Conservation (phyloP, 2,888 invertebrate species). For the Erebia aethiops region DNA sequence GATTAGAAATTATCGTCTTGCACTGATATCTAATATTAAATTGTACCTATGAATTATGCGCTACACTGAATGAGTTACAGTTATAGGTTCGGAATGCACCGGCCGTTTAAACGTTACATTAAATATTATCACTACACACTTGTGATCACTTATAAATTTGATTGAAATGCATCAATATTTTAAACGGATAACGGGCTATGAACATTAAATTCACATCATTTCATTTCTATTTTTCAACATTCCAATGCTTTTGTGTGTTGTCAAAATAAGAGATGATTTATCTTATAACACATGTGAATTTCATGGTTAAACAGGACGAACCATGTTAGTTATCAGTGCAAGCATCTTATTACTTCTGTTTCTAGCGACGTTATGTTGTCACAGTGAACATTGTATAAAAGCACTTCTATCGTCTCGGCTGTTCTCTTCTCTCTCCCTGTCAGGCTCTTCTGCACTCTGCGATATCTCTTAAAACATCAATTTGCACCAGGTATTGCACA, state of each 20-base stretch:
- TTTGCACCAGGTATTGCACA: constrained; percentile 66
- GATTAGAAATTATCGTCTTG: constrained; percentile 48
- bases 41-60: constrained; percentile 37
- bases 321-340: constrained; percentile 43
- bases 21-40: constrained; percentile 45
- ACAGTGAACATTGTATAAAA: constrained; percentile 52
- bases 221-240: constrained; percentile 40
- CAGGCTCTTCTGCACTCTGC: constrained; percentile 60
- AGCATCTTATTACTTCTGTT: constrained; percentile 35
- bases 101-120: constrained; percentile 19
- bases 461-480: constrained; percentile 63
- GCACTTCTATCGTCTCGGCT: constrained; percentile 64
- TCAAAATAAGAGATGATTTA: constrained; percentile 21
- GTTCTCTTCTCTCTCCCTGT: constrained; percentile 47
- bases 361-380: constrained; percentile 32
- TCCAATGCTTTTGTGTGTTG: constrained; percentile 34
- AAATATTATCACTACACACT: constrained; percentile 17
- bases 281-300: constrained; percentile 23
- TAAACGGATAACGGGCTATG: constrained; percentile 19
- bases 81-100: constrained; percentile 31
- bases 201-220: constrained; percentile 17
- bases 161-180: constrained; percentile 22
- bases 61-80: constrained; percentile 39
- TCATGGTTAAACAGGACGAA: constrained; percentile 38
- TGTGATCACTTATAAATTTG: constrained; percentile 14